Percentiles rank a stretch among this genome's conserved stretches.
phyloP scores from a whole-genome alignment of 2,888 invertebrate species.

The Cactoblastis cactorum region DNA sequence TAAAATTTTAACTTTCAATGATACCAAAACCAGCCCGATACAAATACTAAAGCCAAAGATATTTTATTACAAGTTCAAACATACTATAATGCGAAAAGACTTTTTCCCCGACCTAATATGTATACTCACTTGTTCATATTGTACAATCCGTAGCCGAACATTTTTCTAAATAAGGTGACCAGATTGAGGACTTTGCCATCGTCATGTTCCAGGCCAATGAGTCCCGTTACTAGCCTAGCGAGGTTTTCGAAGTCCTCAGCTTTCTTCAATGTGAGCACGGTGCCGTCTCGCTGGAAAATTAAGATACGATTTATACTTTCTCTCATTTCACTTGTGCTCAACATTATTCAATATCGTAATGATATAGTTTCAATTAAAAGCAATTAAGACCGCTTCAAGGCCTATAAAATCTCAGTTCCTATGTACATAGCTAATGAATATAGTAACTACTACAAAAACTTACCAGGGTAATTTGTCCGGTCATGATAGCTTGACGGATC shows the following conservation, averaged over 20 bases:
- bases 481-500: slow-evolving; percentile 68
- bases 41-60: too few relatives aligned
- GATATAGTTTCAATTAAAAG: neutral
- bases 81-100: too few relatives aligned
- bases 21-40: too few relatives aligned
- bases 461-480: neutral
- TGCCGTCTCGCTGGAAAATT: slow-evolving; percentile 72
- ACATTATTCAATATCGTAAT: neutral
- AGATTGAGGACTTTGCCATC: slow-evolving; percentile 76
- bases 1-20: too few relatives aligned
- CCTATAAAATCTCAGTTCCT: too few relatives aligned
- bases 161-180: slow-evolving; percentile 52
- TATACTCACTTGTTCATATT: slow-evolving; percentile 59
- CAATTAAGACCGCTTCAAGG: too few relatives aligned
- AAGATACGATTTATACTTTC: neutral
- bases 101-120: too few relatives aligned
- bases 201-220: slow-evolving; percentile 73
- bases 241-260: slow-evolving; percentile 83
- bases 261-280: slow-evolving; percentile 80
- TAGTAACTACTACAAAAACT: neutral
- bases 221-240: slow-evolving; percentile 83
- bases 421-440: too few relatives aligned
- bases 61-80: too few relatives aligned
- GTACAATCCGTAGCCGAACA: slow-evolving; percentile 57
- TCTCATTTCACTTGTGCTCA: neutral